Conservation (phyloP, 1,140 invertebrate genomes). For the Musca vetustissima region DNA sequence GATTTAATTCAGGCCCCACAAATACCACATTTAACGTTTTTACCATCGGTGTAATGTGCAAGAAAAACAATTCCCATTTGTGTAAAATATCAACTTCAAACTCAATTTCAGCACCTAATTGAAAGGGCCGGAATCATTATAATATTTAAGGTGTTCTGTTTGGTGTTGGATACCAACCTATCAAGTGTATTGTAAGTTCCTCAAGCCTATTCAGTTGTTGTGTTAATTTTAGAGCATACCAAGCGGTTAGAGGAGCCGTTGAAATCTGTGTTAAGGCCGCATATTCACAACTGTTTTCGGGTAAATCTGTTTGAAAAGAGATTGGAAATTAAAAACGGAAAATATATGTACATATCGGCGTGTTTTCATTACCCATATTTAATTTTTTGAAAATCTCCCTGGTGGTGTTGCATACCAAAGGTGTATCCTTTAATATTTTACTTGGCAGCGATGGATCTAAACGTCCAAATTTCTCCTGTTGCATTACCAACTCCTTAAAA, state of each 20-base stretch:
- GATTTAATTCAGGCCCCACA: conserved; percentile 66
- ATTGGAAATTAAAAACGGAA: background rate
- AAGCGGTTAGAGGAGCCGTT: conserved; percentile 65
- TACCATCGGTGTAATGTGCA: conserved; percentile 64
- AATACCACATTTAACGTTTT: conserved; percentile 63
- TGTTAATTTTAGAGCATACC: conserved; percentile 61
- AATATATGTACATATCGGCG: no score
- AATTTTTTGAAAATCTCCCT: conserved; percentile 40
- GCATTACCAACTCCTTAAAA: conserved; percentile 59
- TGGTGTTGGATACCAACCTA: conserved; percentile 31
- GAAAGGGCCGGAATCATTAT: background rate
- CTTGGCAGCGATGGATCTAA: conserved; percentile 62
- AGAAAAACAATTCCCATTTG: conserved; percentile 71
- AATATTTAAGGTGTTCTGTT: background rate
- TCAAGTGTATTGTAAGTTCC: conserved; percentile 42
- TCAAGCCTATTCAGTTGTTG: conserved; percentile 41
- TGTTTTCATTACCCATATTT: conserved; percentile 33
- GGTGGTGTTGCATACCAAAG: conserved; percentile 37
- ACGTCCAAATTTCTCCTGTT: conserved; percentile 60
- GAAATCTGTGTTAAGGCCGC: conserved; percentile 66
- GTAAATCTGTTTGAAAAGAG: conserved; percentile 37
- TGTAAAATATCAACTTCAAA: conserved; percentile 68
- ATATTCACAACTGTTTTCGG: conserved; percentile 62
- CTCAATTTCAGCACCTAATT: conserved; percentile 66
- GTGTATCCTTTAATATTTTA: conserved; percentile 51